Conservation (phyloP, 1,140 invertebrate species). For the Metopolophium dirhodum region DNA sequence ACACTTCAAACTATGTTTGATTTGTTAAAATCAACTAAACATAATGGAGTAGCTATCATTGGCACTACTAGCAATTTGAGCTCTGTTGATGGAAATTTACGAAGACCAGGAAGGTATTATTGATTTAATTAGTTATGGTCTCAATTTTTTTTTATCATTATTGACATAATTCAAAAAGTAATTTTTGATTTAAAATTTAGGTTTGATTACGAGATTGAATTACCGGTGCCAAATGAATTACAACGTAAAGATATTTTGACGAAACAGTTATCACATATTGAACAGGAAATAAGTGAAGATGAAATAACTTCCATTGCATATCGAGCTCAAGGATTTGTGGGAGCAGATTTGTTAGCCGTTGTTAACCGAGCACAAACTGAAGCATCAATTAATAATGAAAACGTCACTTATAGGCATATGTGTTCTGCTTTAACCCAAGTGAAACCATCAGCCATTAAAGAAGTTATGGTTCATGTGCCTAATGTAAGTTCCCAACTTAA, state of each 20-base stretch:
- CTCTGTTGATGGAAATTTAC: conserved; percentile 73
- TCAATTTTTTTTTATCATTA: not conserved
- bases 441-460: conserved; percentile 89
- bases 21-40: conserved; percentile 67
- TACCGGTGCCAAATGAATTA: conserved; percentile 76
- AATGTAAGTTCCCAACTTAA: conserved; percentile 68
- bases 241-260: conserved; percentile 73
- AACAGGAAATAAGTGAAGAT: conserved; percentile 67
- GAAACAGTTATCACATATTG: conserved; percentile 68
- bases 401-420: conserved; percentile 65
- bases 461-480: conserved; percentile 82
- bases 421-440: conserved; percentile 72
- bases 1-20: conserved; percentile 76
- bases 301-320: conserved; percentile 72
- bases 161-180: not conserved
- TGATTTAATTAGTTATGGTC: not conserved
- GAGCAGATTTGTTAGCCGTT: conserved; percentile 80
- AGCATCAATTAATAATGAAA: conserved; percentile 62
- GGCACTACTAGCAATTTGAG: conserved; percentile 78
- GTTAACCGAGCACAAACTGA: conserved; percentile 74
- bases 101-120: conserved; percentile 71
- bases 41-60: conserved; percentile 70
- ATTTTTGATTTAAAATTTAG: conserved; percentile 61
- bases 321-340: conserved; percentile 86
- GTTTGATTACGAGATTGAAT: conserved; percentile 85